phyloP scores from a whole-genome alignment of 2,888 invertebrate species.

The Scaptomyza caliginosa region DNA sequence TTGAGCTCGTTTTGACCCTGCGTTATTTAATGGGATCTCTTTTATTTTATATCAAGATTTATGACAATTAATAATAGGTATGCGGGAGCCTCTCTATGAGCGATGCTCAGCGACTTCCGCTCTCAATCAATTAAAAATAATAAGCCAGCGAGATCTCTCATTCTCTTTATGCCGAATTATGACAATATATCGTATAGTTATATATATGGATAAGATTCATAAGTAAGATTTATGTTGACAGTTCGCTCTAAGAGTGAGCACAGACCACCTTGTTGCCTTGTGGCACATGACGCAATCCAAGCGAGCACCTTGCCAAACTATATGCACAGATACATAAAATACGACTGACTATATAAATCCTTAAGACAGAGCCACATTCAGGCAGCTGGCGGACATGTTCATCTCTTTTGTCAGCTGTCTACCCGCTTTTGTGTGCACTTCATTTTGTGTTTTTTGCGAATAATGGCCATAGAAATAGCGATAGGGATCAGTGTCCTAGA shows the following conservation, averaged over 20 bases:
- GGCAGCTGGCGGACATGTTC: conserved; percentile 60
- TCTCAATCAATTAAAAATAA: conserved; percentile 70
- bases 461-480: conserved; percentile 60
- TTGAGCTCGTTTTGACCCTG: conserved; percentile 50
- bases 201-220: conserved; percentile 19
- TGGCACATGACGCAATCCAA: conserved; percentile 63
- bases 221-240: conserved; percentile 68
- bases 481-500: conserved; percentile 57
- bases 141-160: conserved; percentile 13
- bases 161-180: conserved; percentile 51
- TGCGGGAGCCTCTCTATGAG: conserved; percentile 11
- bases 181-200: conserved; percentile 56
- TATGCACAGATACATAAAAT: neutral
- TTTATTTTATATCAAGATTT: conserved; percentile 81
- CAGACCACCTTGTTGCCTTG: conserved; percentile 57
- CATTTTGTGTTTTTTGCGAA: conserved; percentile 56
- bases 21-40: conserved; percentile 61
- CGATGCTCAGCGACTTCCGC: conserved; percentile 62
- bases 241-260: conserved; percentile 21
- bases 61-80: conserved; percentile 84
- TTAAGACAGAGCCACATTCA: conserved; percentile 20
- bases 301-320: conserved; percentile 72
- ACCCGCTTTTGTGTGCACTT: conserved; percentile 56
- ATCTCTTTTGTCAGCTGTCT: conserved; percentile 65
- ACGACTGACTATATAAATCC: conserved; percentile 6